Evolutionary conservation across 2,888 invertebrate genomes (phyloP).

Genomic region (Pseudolycoriella hygida): DNA sequence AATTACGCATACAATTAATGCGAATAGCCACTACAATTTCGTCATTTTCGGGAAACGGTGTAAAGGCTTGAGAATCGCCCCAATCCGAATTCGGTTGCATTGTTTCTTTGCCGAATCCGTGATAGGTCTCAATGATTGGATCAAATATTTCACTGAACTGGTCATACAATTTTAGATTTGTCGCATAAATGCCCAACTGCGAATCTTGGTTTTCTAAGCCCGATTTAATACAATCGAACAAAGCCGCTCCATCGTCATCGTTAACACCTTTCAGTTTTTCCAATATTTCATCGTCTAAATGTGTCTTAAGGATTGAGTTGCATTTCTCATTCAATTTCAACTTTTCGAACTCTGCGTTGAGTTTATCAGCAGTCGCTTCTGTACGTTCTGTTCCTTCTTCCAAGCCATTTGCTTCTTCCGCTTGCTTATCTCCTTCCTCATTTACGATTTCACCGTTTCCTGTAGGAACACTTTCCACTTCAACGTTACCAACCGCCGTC

Average conservation of each 20-base stretch:
- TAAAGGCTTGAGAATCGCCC: constrained; percentile 32
- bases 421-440: constrained; percentile 16
- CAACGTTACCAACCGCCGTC: too few relatives aligned
- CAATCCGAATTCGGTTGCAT: constrained; percentile 42
- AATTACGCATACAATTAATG: constrained; percentile 1
- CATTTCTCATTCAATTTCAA: constrained; percentile 7
- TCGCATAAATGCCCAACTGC: background rate
- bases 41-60: constrained; percentile 30
- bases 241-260: background rate
- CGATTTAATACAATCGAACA: constrained; percentile 3
- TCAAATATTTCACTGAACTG: constrained; percentile 3
- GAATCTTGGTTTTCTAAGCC: background rate
- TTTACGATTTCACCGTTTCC: constrained; percentile 7
- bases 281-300: constrained; percentile 3
- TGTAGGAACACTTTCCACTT: too few relatives aligned
- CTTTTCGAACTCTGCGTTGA: too few relatives aligned
- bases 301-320: constrained; percentile 1
- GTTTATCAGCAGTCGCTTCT: too few relatives aligned
- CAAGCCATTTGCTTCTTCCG: too few relatives aligned
- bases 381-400: too few relatives aligned
- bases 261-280: background rate
- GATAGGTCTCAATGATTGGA: constrained; percentile 1
- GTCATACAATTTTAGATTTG: background rate
- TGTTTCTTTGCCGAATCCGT: constrained; percentile 30
- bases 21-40: background rate